Conservation (phyloP, 1,140 invertebrate species). For the Oncopeltus fasciatus region DNA sequence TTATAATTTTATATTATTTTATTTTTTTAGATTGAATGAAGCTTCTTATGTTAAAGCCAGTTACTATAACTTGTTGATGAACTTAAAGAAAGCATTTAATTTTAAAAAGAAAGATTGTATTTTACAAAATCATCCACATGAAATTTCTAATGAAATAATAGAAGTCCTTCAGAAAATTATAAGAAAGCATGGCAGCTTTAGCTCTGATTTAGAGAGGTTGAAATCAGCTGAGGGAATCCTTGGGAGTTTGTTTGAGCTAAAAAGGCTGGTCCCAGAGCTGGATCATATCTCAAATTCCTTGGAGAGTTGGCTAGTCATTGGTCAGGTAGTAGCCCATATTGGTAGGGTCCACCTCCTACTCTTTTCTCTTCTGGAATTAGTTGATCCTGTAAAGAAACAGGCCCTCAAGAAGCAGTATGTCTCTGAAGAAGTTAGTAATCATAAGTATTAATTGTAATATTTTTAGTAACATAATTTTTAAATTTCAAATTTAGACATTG, state of each 20-base stretch:
- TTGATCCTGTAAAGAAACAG: constrained; percentile 63
- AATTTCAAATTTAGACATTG: too few relatives aligned
- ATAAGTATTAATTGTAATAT: too few relatives aligned
- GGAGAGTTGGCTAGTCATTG: constrained; percentile 17
- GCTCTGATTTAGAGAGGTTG: too few relatives aligned
- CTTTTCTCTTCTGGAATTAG: constrained; percentile 32
- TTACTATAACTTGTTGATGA: background rate
- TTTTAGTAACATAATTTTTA: too few relatives aligned
- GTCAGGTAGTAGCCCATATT: constrained; percentile 29
- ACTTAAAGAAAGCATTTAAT: background rate
- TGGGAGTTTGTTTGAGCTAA: background rate
- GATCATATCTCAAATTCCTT: background rate
- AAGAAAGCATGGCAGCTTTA: background rate
- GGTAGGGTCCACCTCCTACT: constrained; percentile 32
- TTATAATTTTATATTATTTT: constrained; percentile 2
- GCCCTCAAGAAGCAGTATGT: constrained; percentile 48
- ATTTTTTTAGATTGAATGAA: constrained; percentile 25
- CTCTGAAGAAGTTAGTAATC: constrained; percentile 37
- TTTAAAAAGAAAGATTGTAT: constrained; percentile 6
- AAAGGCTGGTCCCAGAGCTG: background rate
- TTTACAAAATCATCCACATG: too few relatives aligned
- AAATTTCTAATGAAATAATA: too few relatives aligned
- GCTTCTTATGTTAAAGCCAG: constrained; percentile 23
- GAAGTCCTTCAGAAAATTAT: background rate
- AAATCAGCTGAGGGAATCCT: background rate